A percentile compares a stretch with the other conserved stretches of the same genome.
Evolutionary conservation across 2,797 vertebrate genomes (phyloP).

Genomic region (Parauchenoglanis ngamensis): DNA sequence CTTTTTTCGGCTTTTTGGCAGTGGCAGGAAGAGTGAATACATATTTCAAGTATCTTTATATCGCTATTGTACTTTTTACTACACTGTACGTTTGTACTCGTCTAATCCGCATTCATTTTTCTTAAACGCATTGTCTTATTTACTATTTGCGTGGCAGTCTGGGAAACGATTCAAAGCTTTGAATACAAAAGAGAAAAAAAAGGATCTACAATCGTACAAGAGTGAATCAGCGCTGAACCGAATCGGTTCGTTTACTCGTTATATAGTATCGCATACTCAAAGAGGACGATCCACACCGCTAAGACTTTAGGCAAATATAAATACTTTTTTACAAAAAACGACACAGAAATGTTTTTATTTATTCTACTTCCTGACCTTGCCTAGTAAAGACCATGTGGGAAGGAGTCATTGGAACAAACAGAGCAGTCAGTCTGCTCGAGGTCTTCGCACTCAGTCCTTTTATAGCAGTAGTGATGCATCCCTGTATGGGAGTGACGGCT

Average conservation of each 20-base stretch:
- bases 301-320: background rate
- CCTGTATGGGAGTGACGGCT: background rate
- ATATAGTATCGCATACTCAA: background rate
- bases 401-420: background rate
- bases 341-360: background rate
- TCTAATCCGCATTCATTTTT: background rate
- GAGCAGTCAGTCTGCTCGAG: background rate
- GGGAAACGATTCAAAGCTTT: background rate
- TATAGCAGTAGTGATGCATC: too few species aligned
- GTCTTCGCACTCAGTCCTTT: background rate
- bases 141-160: background rate
- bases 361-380: background rate
- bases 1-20: conserved; percentile 29
- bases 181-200: background rate
- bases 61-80: background rate
- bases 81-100: background rate
- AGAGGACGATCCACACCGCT: background rate
- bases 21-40: conserved; percentile 23
- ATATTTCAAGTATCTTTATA: background rate
- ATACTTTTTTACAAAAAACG: background rate
- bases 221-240: background rate
- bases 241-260: background rate
- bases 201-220: background rate
- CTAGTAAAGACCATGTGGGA: background rate
- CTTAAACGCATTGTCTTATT: background rate